Percentiles rank a stretch among this genome's conserved stretches.
Conservation (phyloP, 2,797 vertebrate genomes). For the Etheostoma nigrum region DNA sequence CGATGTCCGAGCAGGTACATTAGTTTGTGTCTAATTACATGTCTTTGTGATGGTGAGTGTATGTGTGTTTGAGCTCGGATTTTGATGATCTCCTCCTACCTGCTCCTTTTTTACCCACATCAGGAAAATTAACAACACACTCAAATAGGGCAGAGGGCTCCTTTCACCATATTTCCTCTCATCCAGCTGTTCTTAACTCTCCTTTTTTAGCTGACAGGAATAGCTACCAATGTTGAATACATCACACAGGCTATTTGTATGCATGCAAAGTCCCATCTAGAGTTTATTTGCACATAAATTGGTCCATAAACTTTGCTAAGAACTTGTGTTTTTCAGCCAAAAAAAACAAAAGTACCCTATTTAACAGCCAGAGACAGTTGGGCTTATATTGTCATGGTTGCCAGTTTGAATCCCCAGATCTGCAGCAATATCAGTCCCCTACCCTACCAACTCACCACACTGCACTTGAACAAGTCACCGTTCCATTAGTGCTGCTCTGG, state of each 20-base stretch:
- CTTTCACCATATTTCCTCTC: slow-evolving; percentile 46
- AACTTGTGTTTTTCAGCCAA: slow-evolving; percentile 67
- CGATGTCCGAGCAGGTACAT: slow-evolving; percentile 55
- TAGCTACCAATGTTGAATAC: slow-evolving; percentile 54
- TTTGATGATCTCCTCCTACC: slow-evolving; percentile 76
- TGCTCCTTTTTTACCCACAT: slow-evolving; percentile 79
- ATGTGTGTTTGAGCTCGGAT: slow-evolving; percentile 59
- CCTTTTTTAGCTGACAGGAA: slow-evolving; percentile 30
- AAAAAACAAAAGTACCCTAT: slow-evolving; percentile 59
- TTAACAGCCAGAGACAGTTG: slow-evolving; percentile 47
- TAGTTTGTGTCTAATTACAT: slow-evolving; percentile 56
- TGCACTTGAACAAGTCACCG: slow-evolving; percentile 61
- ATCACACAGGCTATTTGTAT: slow-evolving; percentile 53
- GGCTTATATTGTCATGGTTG: slow-evolving; percentile 36
- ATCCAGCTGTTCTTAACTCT: slow-evolving; percentile 27
- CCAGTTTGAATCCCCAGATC: slow-evolving; percentile 56
- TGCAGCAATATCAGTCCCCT: slow-evolving; percentile 43
- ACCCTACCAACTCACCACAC: slow-evolving; percentile 11
- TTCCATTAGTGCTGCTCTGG: slow-evolving; percentile 60
- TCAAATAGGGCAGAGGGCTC: slow-evolving; percentile 60
- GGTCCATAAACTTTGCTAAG: slow-evolving; percentile 65
- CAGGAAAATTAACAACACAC: slow-evolving; percentile 82
- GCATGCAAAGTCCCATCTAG: slow-evolving; percentile 30
- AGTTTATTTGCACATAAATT: slow-evolving; percentile 73
- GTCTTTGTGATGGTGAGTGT: slow-evolving; percentile 48